These are phyloP conservation scores for Oncorhynchus clarkii DNA, from an alignment of 2,113 vertebrate species.

Conservation along the genomic window DNA sequence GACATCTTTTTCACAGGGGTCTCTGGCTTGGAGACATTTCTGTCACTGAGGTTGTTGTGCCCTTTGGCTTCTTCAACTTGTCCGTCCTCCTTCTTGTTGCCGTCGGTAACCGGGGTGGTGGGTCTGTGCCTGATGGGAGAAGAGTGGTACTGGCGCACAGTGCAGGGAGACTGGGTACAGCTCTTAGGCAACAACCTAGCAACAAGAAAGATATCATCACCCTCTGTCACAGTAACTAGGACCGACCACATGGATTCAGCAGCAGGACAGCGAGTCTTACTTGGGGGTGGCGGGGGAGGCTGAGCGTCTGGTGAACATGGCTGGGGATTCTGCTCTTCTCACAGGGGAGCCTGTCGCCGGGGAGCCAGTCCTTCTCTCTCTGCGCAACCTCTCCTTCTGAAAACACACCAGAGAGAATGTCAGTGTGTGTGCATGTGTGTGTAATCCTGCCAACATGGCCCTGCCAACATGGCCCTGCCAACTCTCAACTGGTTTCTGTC, in stretches of 20 bases:
- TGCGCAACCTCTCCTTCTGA: constrained; percentile 85
- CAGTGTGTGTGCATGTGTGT: no score
- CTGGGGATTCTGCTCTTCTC: constrained; percentile 82
- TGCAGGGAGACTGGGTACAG: constrained; percentile 79
- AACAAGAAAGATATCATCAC: constrained; percentile 26
- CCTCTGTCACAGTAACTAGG: neutral
- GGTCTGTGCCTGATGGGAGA: constrained; percentile 79
- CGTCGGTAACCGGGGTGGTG: constrained; percentile 58
- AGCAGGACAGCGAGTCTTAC: constrained; percentile 65
- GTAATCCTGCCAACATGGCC: no score
- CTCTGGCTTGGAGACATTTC: constrained; percentile 41
- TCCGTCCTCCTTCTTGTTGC: constrained; percentile 54
- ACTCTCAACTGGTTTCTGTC: neutral
- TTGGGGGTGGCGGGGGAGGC: constrained; percentile 81
- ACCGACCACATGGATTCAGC: neutral
- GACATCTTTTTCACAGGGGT: constrained; percentile 54
- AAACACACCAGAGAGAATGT: constrained; percentile 17
- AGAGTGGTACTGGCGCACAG: constrained; percentile 63
- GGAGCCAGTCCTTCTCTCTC: constrained; percentile 74
- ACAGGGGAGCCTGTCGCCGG: constrained; percentile 77
- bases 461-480: neutral
- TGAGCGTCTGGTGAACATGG: constrained; percentile 71
- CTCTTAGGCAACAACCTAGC: constrained; percentile 77
- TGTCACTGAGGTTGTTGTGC: constrained; percentile 8
- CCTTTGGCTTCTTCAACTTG: constrained; percentile 54